Conservation (phyloP, 2,888 invertebrate species). For the Loripinus fragilis region DNA sequence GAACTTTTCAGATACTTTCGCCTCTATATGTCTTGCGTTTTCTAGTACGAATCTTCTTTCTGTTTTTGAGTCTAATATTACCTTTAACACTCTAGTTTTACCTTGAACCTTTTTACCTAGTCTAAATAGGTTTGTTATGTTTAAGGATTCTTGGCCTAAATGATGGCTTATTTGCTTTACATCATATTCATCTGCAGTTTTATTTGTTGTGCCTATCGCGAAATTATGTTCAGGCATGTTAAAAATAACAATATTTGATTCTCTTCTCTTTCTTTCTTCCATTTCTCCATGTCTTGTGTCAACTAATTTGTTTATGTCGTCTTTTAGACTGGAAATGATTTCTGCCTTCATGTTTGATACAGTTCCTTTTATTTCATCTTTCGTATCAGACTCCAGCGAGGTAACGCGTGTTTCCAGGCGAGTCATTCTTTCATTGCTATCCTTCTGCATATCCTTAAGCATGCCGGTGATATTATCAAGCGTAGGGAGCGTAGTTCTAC, state of each 20-base stretch:
- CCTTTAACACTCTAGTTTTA: neutral
- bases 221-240: neutral
- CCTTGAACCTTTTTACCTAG: neutral
- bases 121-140: neutral
- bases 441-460: neutral
- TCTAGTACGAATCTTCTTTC: neutral
- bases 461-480: neutral
- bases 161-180: neutral
- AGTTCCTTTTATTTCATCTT: neutral
- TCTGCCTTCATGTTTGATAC: neutral
- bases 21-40: neutral
- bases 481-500: neutral
- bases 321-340: too few species aligned
- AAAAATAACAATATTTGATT: neutral
- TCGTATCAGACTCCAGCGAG: neutral
- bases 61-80: neutral
- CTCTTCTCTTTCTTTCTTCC: conserved; percentile 1
- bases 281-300: neutral
- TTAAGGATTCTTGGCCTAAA: neutral
- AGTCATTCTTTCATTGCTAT: neutral
- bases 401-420: neutral
- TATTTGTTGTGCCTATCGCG: neutral
- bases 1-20: neutral
- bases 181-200: neutral
- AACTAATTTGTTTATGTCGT: neutral